Percentiles rank a stretch among this genome's conserved stretches.
Evolutionary conservation across 2,113 vertebrate species (phyloP).

Genomic region (Engystomops pustulosus): DNA sequence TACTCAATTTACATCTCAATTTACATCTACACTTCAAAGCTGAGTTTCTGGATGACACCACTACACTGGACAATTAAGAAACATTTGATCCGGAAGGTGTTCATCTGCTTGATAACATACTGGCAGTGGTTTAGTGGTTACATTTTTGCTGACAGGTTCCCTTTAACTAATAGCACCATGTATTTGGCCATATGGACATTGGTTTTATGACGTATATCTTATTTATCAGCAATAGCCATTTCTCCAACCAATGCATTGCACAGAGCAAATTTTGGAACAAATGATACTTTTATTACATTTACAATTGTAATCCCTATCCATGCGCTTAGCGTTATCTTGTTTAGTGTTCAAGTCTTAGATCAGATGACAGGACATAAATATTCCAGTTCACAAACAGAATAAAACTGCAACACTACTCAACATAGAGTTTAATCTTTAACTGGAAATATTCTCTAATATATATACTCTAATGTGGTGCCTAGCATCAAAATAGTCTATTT

Average conservation of each 20-base stretch:
- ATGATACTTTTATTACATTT: constrained; percentile 19
- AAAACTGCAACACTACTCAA: neutral
- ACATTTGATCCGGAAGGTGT: no score
- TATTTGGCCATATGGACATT: neutral
- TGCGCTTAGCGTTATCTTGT: neutral
- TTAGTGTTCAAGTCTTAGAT: neutral
- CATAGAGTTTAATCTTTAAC: neutral
- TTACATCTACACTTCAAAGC: no score
- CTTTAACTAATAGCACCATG: no score
- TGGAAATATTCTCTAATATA: constrained; percentile 1
- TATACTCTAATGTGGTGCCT: neutral
- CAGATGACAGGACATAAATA: neutral
- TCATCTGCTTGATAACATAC: no score
- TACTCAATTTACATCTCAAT: no score
- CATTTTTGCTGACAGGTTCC: no score
- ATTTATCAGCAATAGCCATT: neutral
- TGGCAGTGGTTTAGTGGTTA: no score
- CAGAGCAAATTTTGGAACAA: neutral
- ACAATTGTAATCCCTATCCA: constrained; percentile 23
- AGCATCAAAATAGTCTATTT: constrained; percentile 13
- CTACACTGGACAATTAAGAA: no score
- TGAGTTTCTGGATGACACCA: no score
- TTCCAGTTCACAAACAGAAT: neutral
- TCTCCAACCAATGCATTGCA: neutral
- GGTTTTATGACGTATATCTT: neutral